These are phyloP conservation scores for Oxytorus armatus DNA, from an alignment of 2,888 invertebrate genomes.

Conservation along the genomic window DNA sequence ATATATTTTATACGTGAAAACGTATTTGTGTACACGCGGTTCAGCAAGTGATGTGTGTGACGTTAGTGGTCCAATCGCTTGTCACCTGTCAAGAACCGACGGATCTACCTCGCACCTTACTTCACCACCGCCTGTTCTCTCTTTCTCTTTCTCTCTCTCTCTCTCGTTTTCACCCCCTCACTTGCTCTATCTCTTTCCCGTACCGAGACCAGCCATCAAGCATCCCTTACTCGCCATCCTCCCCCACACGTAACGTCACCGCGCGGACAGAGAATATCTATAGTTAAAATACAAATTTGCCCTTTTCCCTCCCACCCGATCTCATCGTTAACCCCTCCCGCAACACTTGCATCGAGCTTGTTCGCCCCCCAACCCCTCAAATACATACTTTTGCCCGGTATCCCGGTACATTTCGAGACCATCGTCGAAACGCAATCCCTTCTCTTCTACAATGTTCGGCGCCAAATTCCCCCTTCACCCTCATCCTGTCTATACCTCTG, in stretches of 20 bases:
- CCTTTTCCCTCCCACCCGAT: slow-evolving; percentile 57
- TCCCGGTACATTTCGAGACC: slow-evolving; percentile 23
- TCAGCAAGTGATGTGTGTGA: slow-evolving; percentile 80
- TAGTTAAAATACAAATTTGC: slow-evolving; percentile 44
- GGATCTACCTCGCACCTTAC: slow-evolving; percentile 73
- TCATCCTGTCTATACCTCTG: neutral
- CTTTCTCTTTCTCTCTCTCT: slow-evolving; percentile 17
- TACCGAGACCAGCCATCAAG: too few relatives aligned
- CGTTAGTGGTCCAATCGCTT: slow-evolving; percentile 82
- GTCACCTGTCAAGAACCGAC: slow-evolving; percentile 81
- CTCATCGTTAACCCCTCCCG: too few relatives aligned
- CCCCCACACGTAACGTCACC: too few relatives aligned
- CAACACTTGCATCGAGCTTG: slow-evolving; percentile 7
- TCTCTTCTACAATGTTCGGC: slow-evolving; percentile 6
- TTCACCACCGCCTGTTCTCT: slow-evolving; percentile 56
- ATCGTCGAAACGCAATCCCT: slow-evolving; percentile 16
- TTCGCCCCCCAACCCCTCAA: slow-evolving; percentile 11
- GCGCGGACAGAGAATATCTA: slow-evolving; percentile 23
- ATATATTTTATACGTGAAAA: slow-evolving; percentile 27
- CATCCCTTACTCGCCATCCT: too few relatives aligned
- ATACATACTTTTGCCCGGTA: slow-evolving; percentile 39
- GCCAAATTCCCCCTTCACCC: slow-evolving; percentile 52
- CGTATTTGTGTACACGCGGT: slow-evolving; percentile 71
- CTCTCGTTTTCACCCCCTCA: neutral
- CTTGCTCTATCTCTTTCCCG: too few relatives aligned